A percentile compares a stretch with the other conserved stretches of the same genome.
phyloP scores from a whole-genome alignment of 2,888 invertebrate species.

The Syrphus vitripennis region DNA sequence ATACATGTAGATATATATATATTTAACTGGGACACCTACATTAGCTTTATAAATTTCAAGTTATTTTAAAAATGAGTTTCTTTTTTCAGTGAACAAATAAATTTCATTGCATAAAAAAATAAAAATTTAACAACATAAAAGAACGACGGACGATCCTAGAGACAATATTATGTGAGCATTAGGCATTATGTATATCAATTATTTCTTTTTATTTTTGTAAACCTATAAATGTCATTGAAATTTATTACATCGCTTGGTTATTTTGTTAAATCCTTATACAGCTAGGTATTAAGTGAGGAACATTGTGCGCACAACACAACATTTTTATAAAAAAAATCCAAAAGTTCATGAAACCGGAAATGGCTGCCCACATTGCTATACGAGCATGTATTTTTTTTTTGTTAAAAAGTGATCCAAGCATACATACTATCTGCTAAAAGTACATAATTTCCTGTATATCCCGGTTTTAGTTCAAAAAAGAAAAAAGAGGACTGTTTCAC shows the following conservation, averaged over 20 bases:
- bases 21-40: too few species aligned
- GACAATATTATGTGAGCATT: not conserved
- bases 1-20: too few species aligned
- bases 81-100: too few species aligned
- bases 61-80: too few species aligned
- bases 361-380: not conserved
- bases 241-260: not conserved
- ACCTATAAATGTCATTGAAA: not conserved
- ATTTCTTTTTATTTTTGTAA: not conserved
- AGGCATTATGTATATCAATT: not conserved
- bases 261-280: not conserved
- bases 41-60: too few species aligned
- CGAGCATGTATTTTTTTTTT: not conserved
- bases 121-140: not conserved
- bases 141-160: not conserved
- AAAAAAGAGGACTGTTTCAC: not conserved
- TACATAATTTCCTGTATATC: not conserved
- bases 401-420: not conserved
- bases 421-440: not conserved
- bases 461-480: not conserved
- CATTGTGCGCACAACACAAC: not conserved
- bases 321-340: not conserved
- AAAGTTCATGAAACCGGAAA: slow-evolving; percentile 6
- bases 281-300: not conserved
- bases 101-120: not conserved